Evolutionary conservation across 2,888 invertebrate species (phyloP).

Genomic region (Drosophila fulvimacula): DNA sequence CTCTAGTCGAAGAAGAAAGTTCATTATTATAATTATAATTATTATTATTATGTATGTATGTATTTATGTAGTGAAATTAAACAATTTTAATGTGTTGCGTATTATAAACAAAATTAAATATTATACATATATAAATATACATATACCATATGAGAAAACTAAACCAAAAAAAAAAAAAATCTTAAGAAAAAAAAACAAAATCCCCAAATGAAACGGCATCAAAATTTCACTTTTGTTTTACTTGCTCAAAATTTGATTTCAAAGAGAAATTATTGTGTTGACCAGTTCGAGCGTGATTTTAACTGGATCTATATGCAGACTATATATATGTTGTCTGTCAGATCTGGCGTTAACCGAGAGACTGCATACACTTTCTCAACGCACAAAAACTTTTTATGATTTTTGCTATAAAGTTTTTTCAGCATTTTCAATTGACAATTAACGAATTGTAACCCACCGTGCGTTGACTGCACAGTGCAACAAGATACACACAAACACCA

Average conservation of each 20-base stretch:
- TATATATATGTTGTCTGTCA: neutral
- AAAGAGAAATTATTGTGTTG: slow-evolving; percentile 1
- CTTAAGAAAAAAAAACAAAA: too few relatives aligned
- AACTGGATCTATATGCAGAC: neutral
- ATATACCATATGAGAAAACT: slow-evolving; percentile 30
- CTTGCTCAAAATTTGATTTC: slow-evolving; percentile 10
- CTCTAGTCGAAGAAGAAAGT: slow-evolving; percentile 26
- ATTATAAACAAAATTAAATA: slow-evolving; percentile 51
- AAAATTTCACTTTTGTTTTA: slow-evolving; percentile 10
- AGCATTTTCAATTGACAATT: slow-evolving; percentile 36
- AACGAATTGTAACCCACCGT: slow-evolving; percentile 67
- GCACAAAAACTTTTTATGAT: slow-evolving; percentile 40
- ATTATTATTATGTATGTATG: slow-evolving; percentile 70
- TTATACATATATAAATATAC: slow-evolving; percentile 42
- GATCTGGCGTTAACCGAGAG: neutral
- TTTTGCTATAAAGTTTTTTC: slow-evolving; percentile 13
- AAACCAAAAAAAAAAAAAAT: slow-evolving; percentile 1
- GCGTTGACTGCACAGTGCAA: slow-evolving; percentile 66
- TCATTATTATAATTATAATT: slow-evolving; percentile 64
- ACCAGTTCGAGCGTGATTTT: slow-evolving; percentile 7
- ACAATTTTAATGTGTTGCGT: slow-evolving; percentile 75
- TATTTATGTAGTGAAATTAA: slow-evolving; percentile 75
- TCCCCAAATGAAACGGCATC: slow-evolving; percentile 26
- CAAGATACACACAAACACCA: slow-evolving; percentile 44
- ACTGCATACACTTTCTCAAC: slow-evolving; percentile 25